Evolutionary conservation across 2,113 vertebrate species (phyloP).

Genomic region (Lasiurus borealis): DNA sequence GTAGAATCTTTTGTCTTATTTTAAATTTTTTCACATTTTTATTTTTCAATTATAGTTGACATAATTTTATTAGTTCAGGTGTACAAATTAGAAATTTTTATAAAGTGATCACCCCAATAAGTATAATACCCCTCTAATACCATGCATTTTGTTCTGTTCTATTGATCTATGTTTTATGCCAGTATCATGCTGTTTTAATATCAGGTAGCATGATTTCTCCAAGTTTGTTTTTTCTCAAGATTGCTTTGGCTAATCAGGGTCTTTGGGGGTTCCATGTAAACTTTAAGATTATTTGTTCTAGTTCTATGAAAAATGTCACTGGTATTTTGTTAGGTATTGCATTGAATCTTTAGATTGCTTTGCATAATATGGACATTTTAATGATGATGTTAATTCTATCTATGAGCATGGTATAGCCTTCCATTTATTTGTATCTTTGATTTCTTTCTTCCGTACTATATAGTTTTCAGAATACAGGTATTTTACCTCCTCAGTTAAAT

Average conservation of each 20-base stretch:
- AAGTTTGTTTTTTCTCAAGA: background rate
- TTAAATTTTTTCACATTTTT: background rate
- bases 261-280: background rate
- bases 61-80: background rate
- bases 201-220: background rate
- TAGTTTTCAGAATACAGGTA: background rate
- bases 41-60: background rate
- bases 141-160: background rate
- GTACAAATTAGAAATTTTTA: background rate
- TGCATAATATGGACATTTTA: background rate
- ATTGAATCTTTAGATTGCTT: background rate
- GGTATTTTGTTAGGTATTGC: background rate
- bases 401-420: background rate
- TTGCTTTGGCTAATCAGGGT: background rate
- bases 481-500: background rate
- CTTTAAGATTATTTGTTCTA: background rate
- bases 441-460: background rate
- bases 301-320: background rate
- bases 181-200: background rate
- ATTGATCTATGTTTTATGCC: background rate
- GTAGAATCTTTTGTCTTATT: background rate
- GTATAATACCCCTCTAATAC: background rate
- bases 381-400: background rate
- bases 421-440: background rate
- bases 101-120: background rate